These are phyloP conservation scores for Marmota monax DNA, from an alignment of 2,113 vertebrate species.

Conservation along the genomic window DNA sequence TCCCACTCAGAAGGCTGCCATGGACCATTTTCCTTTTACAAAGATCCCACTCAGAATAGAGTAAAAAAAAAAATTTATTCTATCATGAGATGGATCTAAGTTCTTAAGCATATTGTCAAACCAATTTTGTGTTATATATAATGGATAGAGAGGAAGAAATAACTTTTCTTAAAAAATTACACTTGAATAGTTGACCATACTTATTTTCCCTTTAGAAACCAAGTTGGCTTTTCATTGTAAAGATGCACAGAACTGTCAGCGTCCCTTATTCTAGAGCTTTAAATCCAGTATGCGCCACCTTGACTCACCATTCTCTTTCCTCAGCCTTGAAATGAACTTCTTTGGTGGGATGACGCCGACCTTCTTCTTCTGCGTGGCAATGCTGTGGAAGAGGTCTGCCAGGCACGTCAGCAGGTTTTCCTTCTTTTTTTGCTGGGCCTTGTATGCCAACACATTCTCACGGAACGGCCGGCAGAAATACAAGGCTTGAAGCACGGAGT, in stretches of 20 bases:
- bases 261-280: not conserved
- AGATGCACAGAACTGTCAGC: not conserved
- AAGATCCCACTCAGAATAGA: not conserved
- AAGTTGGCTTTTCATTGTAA: not conserved
- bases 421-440: slow-evolving; percentile 99
- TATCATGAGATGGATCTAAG: not conserved
- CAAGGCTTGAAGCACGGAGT: slow-evolving; percentile 98
- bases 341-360: slow-evolving; percentile 99
- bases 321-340: slow-evolving; percentile 98
- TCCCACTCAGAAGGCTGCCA: not conserved
- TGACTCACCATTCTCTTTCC: slow-evolving; percentile 96
- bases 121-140: not conserved
- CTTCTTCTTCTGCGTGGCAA: slow-evolving; percentile 99
- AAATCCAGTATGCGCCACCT: rapidly evolving
- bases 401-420: slow-evolving; percentile 98
- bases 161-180: not conserved
- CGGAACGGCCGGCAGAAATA: slow-evolving; percentile 98
- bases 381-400: slow-evolving; percentile 99
- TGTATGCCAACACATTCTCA: slow-evolving; percentile 98
- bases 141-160: not conserved
- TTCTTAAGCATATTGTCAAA: slow-evolving; percentile 21
- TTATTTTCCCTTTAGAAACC: not conserved
- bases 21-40: not conserved
- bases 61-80: not conserved
- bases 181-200: not conserved